Conservation (phyloP, 2,113 vertebrate species). For the Alces alces region DNA sequence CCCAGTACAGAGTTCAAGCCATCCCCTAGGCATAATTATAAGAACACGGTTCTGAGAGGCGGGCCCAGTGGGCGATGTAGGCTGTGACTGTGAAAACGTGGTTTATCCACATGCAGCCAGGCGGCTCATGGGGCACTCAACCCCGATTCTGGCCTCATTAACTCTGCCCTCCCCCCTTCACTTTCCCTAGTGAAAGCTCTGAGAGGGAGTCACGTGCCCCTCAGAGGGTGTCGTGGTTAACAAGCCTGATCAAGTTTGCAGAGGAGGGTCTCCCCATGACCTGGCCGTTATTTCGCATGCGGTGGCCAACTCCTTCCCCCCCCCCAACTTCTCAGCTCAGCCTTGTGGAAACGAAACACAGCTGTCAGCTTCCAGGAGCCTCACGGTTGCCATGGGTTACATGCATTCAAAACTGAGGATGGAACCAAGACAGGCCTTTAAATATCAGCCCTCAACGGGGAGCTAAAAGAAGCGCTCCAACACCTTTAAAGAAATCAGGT, state of each 20-base stretch:
- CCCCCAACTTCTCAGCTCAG: not conserved
- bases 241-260: not conserved
- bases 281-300: not conserved
- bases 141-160: not conserved
- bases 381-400: slow-evolving; percentile 46
- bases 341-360: not conserved
- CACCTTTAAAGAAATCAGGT: not conserved
- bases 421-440: slow-evolving; percentile 4
- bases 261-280: not conserved
- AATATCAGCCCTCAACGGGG: not conserved
- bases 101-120: not conserved
- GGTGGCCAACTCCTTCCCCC: not conserved
- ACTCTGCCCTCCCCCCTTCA: not conserved
- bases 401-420: not conserved
- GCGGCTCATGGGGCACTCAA: fast-evolving
- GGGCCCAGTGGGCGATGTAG: fast-evolving
- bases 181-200: not conserved
- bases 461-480: not conserved
- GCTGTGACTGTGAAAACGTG: not conserved
- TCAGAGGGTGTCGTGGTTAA: not conserved
- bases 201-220: fast-evolving
- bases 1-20: not conserved
- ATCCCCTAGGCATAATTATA: fast-evolving
- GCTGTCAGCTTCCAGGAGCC: not conserved
- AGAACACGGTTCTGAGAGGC: not conserved